phyloP scores from a whole-genome alignment of 2,113 vertebrate species.

The Tragelaphus buxtoni region DNA sequence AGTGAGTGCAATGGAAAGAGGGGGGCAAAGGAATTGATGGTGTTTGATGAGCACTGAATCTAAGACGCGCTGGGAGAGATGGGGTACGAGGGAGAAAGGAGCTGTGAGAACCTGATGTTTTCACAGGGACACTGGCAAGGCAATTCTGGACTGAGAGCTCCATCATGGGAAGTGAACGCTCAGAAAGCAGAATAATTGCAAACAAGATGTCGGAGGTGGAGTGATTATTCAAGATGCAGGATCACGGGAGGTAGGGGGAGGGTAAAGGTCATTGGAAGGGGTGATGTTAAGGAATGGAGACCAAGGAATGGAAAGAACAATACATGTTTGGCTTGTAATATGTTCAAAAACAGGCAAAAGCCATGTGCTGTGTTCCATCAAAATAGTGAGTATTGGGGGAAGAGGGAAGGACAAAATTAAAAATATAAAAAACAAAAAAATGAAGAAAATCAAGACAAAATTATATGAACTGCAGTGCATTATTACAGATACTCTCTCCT shows the following conservation, averaged over 20 bases:
- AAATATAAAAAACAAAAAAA: not conserved
- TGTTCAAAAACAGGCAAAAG: not conserved
- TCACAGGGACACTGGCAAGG: not conserved
- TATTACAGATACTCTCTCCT: too few relatives aligned
- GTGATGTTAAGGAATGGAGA: not conserved
- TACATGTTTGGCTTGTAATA: not conserved
- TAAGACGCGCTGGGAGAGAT: not conserved
- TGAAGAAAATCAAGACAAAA: not conserved
- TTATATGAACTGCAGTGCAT: not conserved
- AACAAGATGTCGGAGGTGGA: not conserved
- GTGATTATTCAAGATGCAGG: not conserved
- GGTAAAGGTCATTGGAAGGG: not conserved
- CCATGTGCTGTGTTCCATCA: not conserved
- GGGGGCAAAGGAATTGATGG: not conserved
- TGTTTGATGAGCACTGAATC: not conserved
- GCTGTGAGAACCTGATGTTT: not conserved
- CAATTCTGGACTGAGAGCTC: not conserved
- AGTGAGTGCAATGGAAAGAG: not conserved
- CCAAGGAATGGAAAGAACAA: not conserved
- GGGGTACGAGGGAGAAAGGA: not conserved
- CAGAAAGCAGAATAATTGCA: not conserved
- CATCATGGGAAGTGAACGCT: not conserved
- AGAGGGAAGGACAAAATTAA: not conserved
- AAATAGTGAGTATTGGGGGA: not conserved
- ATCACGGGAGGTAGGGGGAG: not conserved